These are phyloP conservation scores for Polypedilum vanderplanki DNA, from an alignment of 1,140 invertebrate genomes.

Conservation along the genomic window DNA sequence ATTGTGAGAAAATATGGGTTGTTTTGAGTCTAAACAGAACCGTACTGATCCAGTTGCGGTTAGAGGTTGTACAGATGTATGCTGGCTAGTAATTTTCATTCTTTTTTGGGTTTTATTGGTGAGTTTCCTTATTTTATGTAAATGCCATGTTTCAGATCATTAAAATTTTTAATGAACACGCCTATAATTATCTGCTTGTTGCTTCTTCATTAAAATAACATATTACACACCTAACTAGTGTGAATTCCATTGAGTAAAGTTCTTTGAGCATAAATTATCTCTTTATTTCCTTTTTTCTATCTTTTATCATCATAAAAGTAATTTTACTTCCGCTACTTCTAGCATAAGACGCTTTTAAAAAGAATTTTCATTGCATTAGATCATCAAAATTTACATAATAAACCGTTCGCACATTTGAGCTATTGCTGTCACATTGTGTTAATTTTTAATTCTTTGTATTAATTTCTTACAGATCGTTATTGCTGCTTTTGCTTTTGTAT, in stretches of 20 bases:
- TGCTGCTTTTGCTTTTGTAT: conserved; percentile 79
- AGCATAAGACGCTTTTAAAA: conserved; percentile 26
- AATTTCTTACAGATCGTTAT: conserved; percentile 63
- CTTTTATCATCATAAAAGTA: neutral
- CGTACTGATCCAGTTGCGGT: conserved; percentile 33
- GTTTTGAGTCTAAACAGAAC: neutral
- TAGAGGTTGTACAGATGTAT: conserved; percentile 74
- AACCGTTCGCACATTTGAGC: conserved; percentile 35
- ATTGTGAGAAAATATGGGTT: neutral
- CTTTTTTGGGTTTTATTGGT: conserved; percentile 86
- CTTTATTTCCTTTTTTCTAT: no score
- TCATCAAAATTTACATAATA: conserved; percentile 31
- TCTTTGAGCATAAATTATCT: no score
- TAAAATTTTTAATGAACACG: conserved; percentile 24
- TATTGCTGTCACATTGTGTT: conserved; percentile 33
- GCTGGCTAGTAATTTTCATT: conserved; percentile 75
- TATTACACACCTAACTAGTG: no score
- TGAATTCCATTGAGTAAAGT: no score
- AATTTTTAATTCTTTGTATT: conserved; percentile 34
- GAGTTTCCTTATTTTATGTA: conserved; percentile 38
- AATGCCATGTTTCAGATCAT: no score
- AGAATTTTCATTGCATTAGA: conserved; percentile 29
- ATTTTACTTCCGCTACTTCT: neutral
- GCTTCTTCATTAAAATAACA: no score
- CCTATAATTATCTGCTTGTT: conserved; percentile 21